Base-by-base conservation (phyloP, 2,797 vertebrate species). In the Myioborus melanocephalus region DNA sequence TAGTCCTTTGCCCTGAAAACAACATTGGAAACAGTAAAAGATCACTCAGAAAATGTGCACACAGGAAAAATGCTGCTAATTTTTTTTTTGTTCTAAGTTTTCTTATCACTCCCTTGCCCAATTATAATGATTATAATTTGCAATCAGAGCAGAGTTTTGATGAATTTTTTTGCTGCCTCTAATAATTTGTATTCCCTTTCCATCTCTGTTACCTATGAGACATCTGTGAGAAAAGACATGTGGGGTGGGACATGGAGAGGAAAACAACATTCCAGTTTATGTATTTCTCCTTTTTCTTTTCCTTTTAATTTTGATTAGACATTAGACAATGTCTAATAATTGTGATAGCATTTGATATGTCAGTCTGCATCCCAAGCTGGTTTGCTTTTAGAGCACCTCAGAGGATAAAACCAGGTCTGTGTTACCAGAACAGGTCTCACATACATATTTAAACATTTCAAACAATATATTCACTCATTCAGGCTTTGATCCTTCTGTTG, bases 1-100 rank as follows among this genome's bases (percentile, higher is more conserved):
- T 95, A 98, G 98, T 97, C 99, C 99, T 98, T 99, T 99, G 95
- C 98, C 99, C 99, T 99, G 97, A 37, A 93, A 96, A 72, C 24
- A 91, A 90, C 56, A 90, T 78, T 79, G 24, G 57, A 72, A 47
- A 24, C 16, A 49, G 63, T 68, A 41, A 65, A 78, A 91, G 16
- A 52, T 73, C 15, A 61, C 63, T 87, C 14, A 77, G 56, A 85
- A 50, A 75, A 2, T 2, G 22, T 20, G 22, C n/a, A 9, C 2
- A 6, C 1, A 49, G 21, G 15, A n/a, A 81, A 91, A 81, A 65
- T 0, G 0, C 14, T 52, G 17, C 26, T 57, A 14, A 2, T 21
- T 39, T 39, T 17, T n/a, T 57, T 34, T 28, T 39, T 30, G 4
- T 57, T 47, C 8, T 10, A 60, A 34, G 28, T 87, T 83, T 60